Base-by-base conservation (phyloP, 2,113 vertebrate species). In the Dipodomys merriami region DNA sequence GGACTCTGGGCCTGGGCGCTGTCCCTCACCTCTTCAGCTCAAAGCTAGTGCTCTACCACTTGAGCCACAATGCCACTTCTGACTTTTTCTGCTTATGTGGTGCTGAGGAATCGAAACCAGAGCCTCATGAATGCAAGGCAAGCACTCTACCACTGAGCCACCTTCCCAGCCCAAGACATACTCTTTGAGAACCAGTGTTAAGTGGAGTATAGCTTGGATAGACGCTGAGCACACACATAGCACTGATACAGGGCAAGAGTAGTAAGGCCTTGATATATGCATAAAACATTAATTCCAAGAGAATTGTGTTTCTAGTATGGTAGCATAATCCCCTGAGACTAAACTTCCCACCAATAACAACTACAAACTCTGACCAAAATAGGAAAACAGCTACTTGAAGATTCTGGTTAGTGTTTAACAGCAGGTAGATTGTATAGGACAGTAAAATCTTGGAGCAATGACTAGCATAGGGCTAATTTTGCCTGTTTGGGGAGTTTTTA, bases 371-470 rank as follows among this genome's bases (percentile, higher is more conserved):
- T 27, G 62, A 12, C 69, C 12, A 71, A 57, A 95, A 67, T 27
- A 80, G 4, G 65, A 74, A 53, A 79, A 27, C 23, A 33, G n/a
- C 20, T n/a, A 44, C 80, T 20, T 44, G 65, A 81, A 1, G 20
- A 65, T 74, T 65, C 69, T 57, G n/a, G 39, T 33, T 20, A 65
- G 13, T 82, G 46, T 95, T 83, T 83, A 90, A 78, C 85, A 92
- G 25, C 16, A 71, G n/a, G 33, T 53, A 72, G 71, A 72, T 22
- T 72, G 33, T 72, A 4, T 30, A 83, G 6, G 49, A 44, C 10
- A 60, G 13, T 74, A 80, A 60, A 84, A 85, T 20, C n/a, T 35
- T 11, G 62, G 88, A 72, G 23, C 44, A 65, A 72, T 60, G 57
- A 86, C 5, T 29, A 90, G n/a, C 15, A 39, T 20, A 20, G 39